Conservation (phyloP, 1,140 invertebrate species). For the Coboldia fuscipes region DNA sequence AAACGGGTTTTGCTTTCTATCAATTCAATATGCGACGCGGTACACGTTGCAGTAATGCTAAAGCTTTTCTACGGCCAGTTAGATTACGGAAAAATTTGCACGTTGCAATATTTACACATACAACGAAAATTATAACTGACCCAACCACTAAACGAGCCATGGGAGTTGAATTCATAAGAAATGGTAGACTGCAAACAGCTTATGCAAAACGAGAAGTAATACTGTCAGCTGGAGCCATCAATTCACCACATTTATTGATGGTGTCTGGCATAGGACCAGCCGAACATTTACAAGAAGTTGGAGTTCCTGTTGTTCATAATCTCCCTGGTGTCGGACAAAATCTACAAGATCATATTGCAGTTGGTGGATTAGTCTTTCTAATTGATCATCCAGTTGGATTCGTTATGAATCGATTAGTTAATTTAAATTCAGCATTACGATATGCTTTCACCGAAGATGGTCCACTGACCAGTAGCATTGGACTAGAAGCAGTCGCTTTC, state of each 20-base stretch:
- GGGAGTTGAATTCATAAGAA: conserved; percentile 54
- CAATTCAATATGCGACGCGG: conserved; percentile 66
- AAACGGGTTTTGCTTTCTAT: conserved; percentile 60
- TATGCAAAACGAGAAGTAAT: conserved; percentile 58
- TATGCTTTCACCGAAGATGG: conserved; percentile 61
- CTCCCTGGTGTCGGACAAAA: conserved; percentile 58
- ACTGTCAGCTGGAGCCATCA: conserved; percentile 53
- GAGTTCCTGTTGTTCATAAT: conserved; percentile 42
- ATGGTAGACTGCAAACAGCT: conserved; percentile 37
- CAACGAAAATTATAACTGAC: conserved; percentile 54
- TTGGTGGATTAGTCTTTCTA: conserved; percentile 53
- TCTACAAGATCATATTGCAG: conserved; percentile 65
- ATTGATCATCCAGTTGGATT: conserved; percentile 61
- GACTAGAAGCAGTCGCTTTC: conserved; percentile 64
- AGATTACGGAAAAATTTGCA: conserved; percentile 49
- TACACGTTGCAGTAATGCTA: conserved; percentile 51
- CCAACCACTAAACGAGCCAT: conserved; percentile 41
- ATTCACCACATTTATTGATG: conserved; percentile 62
- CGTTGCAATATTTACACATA: conserved; percentile 49
- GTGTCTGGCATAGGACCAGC: conserved; percentile 61
- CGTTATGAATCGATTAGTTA: conserved; percentile 51
- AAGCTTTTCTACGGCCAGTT: conserved; percentile 59
- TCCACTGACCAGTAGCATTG: conserved; percentile 59
- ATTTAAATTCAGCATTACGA: conserved; percentile 48
- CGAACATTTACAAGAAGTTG: conserved; percentile 40